Percentiles rank a stretch among this genome's conserved stretches.
These are phyloP conservation scores for Poeciliopsis gracilis DNA, from an alignment of 2,797 vertebrate genomes.

Conservation along the genomic window DNA sequence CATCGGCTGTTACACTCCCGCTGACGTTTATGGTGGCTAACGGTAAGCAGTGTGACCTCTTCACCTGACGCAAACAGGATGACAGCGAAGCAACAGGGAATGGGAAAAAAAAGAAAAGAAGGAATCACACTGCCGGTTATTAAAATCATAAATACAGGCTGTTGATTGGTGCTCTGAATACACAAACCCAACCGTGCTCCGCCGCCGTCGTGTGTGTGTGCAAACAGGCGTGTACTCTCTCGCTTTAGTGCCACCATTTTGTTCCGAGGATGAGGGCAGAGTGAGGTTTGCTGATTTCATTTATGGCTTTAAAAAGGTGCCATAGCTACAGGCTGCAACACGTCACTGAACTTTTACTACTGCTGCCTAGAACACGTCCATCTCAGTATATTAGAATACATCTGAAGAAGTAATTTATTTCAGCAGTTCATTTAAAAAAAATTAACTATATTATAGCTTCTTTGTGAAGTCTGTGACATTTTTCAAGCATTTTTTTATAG, in stretches of 20 bases:
- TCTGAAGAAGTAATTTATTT: background rate
- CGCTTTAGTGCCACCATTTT: conserved; percentile 29
- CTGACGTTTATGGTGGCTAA: conserved; percentile 35
- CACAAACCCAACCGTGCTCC: conserved; percentile 2
- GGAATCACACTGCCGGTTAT: conserved; percentile 10
- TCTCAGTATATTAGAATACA: background rate
- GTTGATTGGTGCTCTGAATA: background rate
- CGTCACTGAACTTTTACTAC: background rate
- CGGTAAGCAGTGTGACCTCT: conserved; percentile 29
- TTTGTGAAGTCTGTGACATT: background rate
- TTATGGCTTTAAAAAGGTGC: conserved; percentile 19
- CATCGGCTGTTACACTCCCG: conserved; percentile 7
- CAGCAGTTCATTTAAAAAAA: background rate
- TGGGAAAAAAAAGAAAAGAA: background rate
- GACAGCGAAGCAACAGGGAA: conserved; percentile 23
- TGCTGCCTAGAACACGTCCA: background rate
- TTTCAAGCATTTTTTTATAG: background rate
- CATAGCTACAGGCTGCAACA: background rate
- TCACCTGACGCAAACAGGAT: conserved; percentile 31
- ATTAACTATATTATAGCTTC: background rate
- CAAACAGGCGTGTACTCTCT: background rate
- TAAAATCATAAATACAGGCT: conserved; percentile 29
- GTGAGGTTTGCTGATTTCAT: conserved; percentile 34
- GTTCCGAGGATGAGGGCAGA: background rate
- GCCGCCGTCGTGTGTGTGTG: background rate